Base-by-base conservation (phyloP, 1,140 invertebrate genomes). In the Drosophila elegans region DNA sequence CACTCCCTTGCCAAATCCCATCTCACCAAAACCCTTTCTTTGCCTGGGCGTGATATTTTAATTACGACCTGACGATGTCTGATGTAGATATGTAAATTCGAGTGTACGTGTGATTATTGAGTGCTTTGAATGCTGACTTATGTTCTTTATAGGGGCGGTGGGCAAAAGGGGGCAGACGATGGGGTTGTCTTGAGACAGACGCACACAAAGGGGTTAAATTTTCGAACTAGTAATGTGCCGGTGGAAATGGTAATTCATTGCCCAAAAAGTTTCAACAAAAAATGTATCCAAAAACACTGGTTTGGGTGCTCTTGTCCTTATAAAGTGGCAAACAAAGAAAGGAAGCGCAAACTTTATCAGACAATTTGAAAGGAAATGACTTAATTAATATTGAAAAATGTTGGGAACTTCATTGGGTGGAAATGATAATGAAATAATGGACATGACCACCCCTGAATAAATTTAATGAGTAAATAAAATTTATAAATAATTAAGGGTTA, bases 41-140 rank as follows among this genome's bases (percentile, higher is more conserved):
- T 86, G 81, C 49, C 66, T 85, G 84, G 84, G 84, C 77, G 85
- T 84, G 80, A 88, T 89, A 89, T 88, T 88, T 88, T 88, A 88
- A 89, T 88, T 88, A 88, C 80, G 74, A 74, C 62, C 62, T 59
- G 44, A 74, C 49, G 67, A 71, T 57, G 36, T 42, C 68, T 78
- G 79, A 74, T 57, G 80, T 64, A 83, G 62, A 56, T 71, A 77
- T 89, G 54, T 74, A 68, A 64, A 66, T 57, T 38, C 59, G 38
- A 62, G 60, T 61, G 51, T 67, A 62, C 62, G 52, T 64, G 48
- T 61, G 75, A 72, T 75, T 60, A 88, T 85, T 85, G 71, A 82
- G 64, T 88, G 75, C 74, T 75, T 72, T 61, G 69, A 71, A 56
- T 78, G 60, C 81, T 79, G 83, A 88, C 82, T 86, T 88, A 57